Evolutionary conservation across 2,113 vertebrate species (phyloP), one percentile per base, ranked within the genome.

Genomic region (Microcebus ravelobensis): DNA sequence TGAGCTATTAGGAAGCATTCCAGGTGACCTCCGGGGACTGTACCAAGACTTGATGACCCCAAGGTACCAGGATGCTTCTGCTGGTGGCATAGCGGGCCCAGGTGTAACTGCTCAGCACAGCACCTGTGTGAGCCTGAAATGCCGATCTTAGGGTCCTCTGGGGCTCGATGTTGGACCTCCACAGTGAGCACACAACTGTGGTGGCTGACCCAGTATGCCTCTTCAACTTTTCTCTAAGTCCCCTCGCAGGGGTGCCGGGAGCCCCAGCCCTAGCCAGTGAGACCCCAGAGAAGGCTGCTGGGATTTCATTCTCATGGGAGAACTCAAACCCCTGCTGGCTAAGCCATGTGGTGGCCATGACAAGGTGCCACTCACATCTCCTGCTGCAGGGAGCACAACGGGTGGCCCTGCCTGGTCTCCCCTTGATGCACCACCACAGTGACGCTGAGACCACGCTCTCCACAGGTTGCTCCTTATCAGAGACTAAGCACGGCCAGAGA

Each of bases 151-250:
- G 36, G 36, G 71, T 10, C 76, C 50, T 14, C 21, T 14, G 18
- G 39, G 71, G 8, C 80, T 52, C 86, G 2, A 20, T 0, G 3
- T n/a, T 6, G 61, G 42, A 65, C n/a, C 29, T 82, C 50, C 7
- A 52, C 18, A 31, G 42, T 13, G 17, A 50, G n/a, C 34, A 7
- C 55, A 2, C 5, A 2, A 1, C 0, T 7, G 20, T 4, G 13
- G 55, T 68, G 39, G 70, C 70, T 57, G 52, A 74, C 27, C 29
- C 45, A 31, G 8, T 34, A 71, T 17, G 52, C 52, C 42, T n/a
- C 17, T 29, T 23, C 1, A 1, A 2, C 59, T 86, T n/a, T 15
- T 67, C 27, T 63, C 68, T 45, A 11, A 42, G 68, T 7, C 39
- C 15, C 29, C 3, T 1, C 3, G 36, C 45, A 29, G 74, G 15